Conservation (phyloP, 2,888 invertebrate species). For the Pachymerium ferrugineum region DNA sequence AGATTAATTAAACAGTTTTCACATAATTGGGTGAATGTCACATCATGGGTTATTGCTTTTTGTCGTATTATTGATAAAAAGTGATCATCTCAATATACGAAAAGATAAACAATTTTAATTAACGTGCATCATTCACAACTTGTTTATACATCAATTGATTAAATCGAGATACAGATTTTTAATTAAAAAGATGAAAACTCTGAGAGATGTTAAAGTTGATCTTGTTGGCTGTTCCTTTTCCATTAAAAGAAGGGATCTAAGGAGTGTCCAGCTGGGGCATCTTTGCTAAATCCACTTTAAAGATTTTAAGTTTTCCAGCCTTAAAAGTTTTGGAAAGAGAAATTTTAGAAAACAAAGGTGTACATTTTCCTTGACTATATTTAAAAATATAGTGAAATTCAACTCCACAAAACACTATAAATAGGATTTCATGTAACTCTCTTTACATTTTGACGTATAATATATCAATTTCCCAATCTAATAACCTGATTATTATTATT, state of each 20-base stretch:
- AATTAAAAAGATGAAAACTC: not conserved
- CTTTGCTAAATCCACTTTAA: not conserved
- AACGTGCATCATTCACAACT: too few species aligned
- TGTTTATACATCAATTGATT: too few species aligned
- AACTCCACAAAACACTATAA: not conserved
- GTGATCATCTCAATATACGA: not conserved
- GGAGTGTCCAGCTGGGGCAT: too few species aligned
- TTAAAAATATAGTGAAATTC: not conserved
- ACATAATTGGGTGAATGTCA: not conserved
- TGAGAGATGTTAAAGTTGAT: not conserved
- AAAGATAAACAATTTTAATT: too few species aligned
- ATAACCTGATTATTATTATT: conserved; percentile 9
- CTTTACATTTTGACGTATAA: not conserved
- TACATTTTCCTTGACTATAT: too few species aligned
- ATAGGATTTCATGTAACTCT: not conserved
- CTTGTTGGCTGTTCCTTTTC: not conserved
- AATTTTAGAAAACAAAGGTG: too few species aligned
- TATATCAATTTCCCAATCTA: not conserved
- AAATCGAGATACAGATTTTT: not conserved
- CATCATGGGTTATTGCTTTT: not conserved
- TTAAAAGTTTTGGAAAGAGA: not conserved
- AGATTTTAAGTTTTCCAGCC: not conserved
- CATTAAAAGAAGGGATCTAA: conserved; percentile 8
- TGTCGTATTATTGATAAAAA: not conserved
- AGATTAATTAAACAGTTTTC: conserved; percentile 6